A percentile compares a stretch with the other conserved stretches of the same genome.
These are phyloP conservation scores for Styela clava DNA, from an alignment of 23 tunicate species.

Conservation along the genomic window DNA sequence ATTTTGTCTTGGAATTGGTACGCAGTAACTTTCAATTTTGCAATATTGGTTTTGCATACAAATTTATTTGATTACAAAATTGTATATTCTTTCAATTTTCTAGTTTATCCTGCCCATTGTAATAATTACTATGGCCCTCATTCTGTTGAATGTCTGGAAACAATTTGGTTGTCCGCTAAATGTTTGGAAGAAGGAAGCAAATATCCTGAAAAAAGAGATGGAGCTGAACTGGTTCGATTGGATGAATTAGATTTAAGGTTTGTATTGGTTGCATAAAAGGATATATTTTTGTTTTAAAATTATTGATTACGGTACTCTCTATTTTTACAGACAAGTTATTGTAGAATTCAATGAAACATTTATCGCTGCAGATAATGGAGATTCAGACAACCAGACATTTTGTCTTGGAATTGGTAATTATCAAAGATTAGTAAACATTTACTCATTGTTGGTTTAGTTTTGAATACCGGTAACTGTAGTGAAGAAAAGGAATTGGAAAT, in stretches of 20 bases:
- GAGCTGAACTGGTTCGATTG: background rate
- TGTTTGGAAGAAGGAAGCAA: slow-evolving; percentile 17
- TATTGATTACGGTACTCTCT: too few species aligned
- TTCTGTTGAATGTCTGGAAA: slow-evolving; percentile 22
- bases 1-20: slow-evolving; percentile 22
- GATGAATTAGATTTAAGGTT: slow-evolving; percentile 6
- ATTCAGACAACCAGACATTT: background rate
- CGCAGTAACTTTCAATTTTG: background rate
- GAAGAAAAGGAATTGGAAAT: too few species aligned
- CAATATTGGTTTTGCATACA: background rate
- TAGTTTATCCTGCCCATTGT: slow-evolving; percentile 10
- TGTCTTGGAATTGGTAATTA: slow-evolving; percentile 29
- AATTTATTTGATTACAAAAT: background rate
- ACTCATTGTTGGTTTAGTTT: too few species aligned
- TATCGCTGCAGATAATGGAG: slow-evolving; percentile 13
- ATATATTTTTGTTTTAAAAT: background rate
- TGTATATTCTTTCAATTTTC: background rate
- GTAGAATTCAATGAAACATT: background rate
- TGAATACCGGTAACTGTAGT: too few species aligned
- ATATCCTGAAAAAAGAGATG: background rate
- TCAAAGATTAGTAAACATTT: background rate
- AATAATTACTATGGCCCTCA: slow-evolving; percentile 24
- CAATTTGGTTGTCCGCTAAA: slow-evolving; percentile 14
- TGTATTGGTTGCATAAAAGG: background rate
- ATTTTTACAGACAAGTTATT: slow-evolving; percentile 4